Conservation (phyloP, 2,888 invertebrate species). For the Yponomeuta malinellus region DNA sequence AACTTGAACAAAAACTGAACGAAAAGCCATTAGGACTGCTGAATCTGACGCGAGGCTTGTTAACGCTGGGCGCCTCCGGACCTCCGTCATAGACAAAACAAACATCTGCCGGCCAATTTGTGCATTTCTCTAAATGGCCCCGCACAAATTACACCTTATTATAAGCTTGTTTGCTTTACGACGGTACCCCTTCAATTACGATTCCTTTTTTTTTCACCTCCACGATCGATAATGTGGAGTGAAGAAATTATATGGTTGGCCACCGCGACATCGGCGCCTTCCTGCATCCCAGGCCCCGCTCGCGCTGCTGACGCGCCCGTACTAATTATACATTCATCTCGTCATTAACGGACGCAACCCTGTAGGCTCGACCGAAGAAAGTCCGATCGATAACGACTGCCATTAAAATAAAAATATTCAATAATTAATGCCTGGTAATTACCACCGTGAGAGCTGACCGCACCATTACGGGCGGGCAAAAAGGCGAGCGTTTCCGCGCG, state of each 20-base stretch:
- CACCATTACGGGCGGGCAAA: slow-evolving; percentile 42
- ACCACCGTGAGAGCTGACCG: slow-evolving; percentile 39
- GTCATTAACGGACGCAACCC: slow-evolving; percentile 38
- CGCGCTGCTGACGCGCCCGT: neutral
- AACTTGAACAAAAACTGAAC: slow-evolving; percentile 70
- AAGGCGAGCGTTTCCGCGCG: slow-evolving; percentile 43
- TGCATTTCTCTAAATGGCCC: slow-evolving; percentile 75
- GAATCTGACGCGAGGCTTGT: slow-evolving; percentile 75
- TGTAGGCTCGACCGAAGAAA: slow-evolving; percentile 33
- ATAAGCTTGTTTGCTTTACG: slow-evolving; percentile 77
- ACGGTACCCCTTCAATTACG: slow-evolving; percentile 73
- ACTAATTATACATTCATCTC: slow-evolving; percentile 40
- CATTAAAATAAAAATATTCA: slow-evolving; percentile 49
- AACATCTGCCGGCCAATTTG: slow-evolving; percentile 74
- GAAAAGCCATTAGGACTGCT: slow-evolving; percentile 75
- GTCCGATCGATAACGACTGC: slow-evolving; percentile 45
- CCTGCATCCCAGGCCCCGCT: slow-evolving; percentile 30
- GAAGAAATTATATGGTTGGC: slow-evolving; percentile 70
- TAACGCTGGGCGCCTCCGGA: slow-evolving; percentile 67
- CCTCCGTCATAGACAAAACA: slow-evolving; percentile 76
- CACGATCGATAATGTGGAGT: slow-evolving; percentile 69
- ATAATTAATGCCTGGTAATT: slow-evolving; percentile 61
- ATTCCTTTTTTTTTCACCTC: slow-evolving; percentile 50
- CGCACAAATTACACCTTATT: slow-evolving; percentile 75
- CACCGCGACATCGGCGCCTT: slow-evolving; percentile 61